Evolutionary conservation across 2,888 invertebrate genomes (phyloP), one percentile per base, ranked within the genome.

Genomic region (Apomyelois bistriatella): DNA sequence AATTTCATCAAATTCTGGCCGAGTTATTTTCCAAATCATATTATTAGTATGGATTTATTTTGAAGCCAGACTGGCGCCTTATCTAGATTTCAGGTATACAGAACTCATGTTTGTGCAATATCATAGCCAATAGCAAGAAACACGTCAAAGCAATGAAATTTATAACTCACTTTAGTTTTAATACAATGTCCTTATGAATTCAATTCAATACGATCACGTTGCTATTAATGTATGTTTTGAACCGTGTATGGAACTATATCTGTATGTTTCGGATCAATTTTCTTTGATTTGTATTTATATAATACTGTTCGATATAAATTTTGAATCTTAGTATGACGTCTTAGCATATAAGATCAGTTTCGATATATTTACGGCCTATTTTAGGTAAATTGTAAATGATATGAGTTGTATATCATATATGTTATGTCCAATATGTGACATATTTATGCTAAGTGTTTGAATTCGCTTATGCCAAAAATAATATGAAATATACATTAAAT

Each of bases 261-360:
- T 30, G 16, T 32, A 32, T 16, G 30, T 43, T 42, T 42, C 28
- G 28, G 22, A 42, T 42, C 13, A 32, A 32, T 46, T 46, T 16
- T 16, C 46, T 32, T 46, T 46, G 46, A 46, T 46, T 46, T 16
- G 32, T 46, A 46, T 46, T 35, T 32, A 46, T 46, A 32, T 32
- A 35, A 32, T 30, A 8, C 13, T 46, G 13, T 15, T 32, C 15
- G 15, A 35, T 15, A 46, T 46, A 32, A 46, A 46, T 32, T 46
- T 46, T 15, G 32, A 32, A 46, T 46, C 32, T 46, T 46, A 46
- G 40, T 46, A 32, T 10, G 32, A 43, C 12, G 5, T 28, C 12
- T 9, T 9, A 16, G 15, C 9, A 15, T 16, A 16, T 46, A 30
- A 35, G 30, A 46, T 32, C 15, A 10, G 10, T 46, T 43, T 43